Percentiles rank a stretch among this genome's conserved stretches.
Evolutionary conservation across 37 sponge, comb jelly and placozoan genomes (phyloP).

Genomic region (Geodia barretti): DNA sequence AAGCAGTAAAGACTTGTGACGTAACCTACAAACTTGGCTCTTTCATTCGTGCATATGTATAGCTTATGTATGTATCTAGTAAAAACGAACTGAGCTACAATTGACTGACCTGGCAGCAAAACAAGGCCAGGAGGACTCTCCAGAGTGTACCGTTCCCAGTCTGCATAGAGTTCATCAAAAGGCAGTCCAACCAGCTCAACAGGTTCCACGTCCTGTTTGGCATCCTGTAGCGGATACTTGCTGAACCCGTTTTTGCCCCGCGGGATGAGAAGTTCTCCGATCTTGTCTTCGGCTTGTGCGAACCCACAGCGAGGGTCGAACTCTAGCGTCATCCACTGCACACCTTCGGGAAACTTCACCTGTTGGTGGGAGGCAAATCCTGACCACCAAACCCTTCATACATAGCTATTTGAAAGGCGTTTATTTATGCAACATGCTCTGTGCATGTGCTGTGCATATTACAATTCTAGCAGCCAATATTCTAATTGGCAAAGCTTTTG

Average conservation of each 20-base stretch:
- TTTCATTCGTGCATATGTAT: background rate
- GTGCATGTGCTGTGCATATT: too few relatives aligned
- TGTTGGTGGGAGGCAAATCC: too few relatives aligned
- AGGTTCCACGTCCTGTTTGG: background rate
- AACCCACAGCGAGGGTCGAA: conserved; percentile 82
- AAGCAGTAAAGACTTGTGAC: background rate
- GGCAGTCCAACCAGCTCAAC: conserved; percentile 13
- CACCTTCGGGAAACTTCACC: conserved; percentile 78
- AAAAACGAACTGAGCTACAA: background rate
- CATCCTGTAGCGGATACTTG: background rate
- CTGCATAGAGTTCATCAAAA: conserved; percentile 57
- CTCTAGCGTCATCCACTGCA: conserved; percentile 93
- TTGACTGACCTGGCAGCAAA: conserved; percentile 54
- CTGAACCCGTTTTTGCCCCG: background rate
- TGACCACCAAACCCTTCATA: too few relatives aligned
- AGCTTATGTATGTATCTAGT: background rate
- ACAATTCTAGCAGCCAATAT: background rate
- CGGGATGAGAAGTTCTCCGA: conserved; percentile 64
- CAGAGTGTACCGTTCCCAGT: conserved; percentile 53
- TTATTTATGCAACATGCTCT: too few relatives aligned
- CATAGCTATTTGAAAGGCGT: too few relatives aligned
- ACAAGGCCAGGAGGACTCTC: conserved; percentile 67
- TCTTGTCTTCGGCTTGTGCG: conserved; percentile 78
- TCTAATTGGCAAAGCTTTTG: too few relatives aligned
- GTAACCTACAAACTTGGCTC: too few relatives aligned